Evolutionary conservation across 1,140 invertebrate genomes (phyloP), one percentile per base, ranked within the genome.

Genomic region (Xylocopa sonorina): DNA sequence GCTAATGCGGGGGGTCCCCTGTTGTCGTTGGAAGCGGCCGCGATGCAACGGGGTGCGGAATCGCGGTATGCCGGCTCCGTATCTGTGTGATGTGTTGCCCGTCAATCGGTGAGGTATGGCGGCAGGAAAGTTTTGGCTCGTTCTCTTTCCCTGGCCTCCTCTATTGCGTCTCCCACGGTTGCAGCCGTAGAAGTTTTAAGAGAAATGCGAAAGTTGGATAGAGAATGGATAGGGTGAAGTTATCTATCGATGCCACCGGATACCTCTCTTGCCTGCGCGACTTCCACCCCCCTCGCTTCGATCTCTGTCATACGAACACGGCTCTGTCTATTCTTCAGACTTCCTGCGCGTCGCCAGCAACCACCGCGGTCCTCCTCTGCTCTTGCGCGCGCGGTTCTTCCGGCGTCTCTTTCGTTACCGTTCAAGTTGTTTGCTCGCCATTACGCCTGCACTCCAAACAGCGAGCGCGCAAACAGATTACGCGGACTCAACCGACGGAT

Each of bases 151-250:
- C 76, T 80, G 81, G 68, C 62, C 75, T 66, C 64, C 64, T 46
- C 62, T 81, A 57, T 66, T 46, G 67, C 64, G 32, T 50, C 75
- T 76, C 63, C 82, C 60, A 78, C 67, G 71, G 73, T 81, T 63
- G 77, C 63, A 82, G 58, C 55, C 72, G 74, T 83, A 78, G 80
- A 92, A 91, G 88, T 92, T 91, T 91, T 88, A 88, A 90, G 88
- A 90, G 90, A 90, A 91, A 90, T 91, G 89, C 89, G 88, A 91
- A 92, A 92, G 90, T 91, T 92, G 81, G 90, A 90, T 90, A 90
- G 88, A 91, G 90, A 91, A 90, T 90, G 89, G 88, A 90, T 90
- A 91, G 88, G 89, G 82, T 76, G 86, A 83, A 89, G 89, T 89
- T 91, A 91, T 91, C 89, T 89, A 90, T 90, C 89, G 89, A 91